Evolutionary conservation across 2,113 vertebrate species (phyloP).

Genomic region (Onychorhynchus coronatus): DNA sequence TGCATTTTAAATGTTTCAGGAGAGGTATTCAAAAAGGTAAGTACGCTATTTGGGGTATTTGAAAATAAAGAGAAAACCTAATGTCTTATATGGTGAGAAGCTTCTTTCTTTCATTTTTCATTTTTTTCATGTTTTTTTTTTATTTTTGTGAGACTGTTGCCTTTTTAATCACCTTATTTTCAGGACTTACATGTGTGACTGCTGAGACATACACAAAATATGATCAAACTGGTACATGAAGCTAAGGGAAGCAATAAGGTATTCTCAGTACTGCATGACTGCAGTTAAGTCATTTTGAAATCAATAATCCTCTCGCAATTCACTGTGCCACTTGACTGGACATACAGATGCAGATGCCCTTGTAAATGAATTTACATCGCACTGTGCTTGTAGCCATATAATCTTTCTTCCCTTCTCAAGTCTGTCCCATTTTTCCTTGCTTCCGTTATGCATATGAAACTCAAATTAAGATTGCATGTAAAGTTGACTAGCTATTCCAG

Average conservation of each 20-base stretch:
- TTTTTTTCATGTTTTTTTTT: too few species aligned
- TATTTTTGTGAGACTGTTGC: neutral
- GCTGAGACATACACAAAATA: constrained; percentile 36
- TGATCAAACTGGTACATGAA: constrained; percentile 34
- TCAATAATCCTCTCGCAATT: constrained; percentile 57
- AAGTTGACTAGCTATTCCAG: constrained; percentile 53
- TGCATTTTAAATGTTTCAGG: neutral
- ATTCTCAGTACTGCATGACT: constrained; percentile 47
- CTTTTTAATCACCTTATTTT: constrained; percentile 48
- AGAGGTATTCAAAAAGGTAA: neutral
- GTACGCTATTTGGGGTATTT: neutral
- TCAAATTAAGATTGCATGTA: constrained; percentile 60
- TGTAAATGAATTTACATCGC: constrained; percentile 54
- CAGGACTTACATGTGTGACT: constrained; percentile 3
- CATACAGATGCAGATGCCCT: constrained; percentile 60
- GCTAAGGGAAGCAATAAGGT: constrained; percentile 33
- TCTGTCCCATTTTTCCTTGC: constrained; percentile 33
- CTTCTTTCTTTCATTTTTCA: neutral
- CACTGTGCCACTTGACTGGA: constrained; percentile 60
- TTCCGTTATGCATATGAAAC: constrained; percentile 41
- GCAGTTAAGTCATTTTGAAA: constrained; percentile 63
- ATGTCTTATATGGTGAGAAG: neutral
- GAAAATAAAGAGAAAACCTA: neutral
- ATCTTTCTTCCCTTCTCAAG: constrained; percentile 40
- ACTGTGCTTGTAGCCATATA: constrained; percentile 48